phyloP scores from a whole-genome alignment of 2,797 vertebrate species.

The Philypnodon macrostomus region DNA sequence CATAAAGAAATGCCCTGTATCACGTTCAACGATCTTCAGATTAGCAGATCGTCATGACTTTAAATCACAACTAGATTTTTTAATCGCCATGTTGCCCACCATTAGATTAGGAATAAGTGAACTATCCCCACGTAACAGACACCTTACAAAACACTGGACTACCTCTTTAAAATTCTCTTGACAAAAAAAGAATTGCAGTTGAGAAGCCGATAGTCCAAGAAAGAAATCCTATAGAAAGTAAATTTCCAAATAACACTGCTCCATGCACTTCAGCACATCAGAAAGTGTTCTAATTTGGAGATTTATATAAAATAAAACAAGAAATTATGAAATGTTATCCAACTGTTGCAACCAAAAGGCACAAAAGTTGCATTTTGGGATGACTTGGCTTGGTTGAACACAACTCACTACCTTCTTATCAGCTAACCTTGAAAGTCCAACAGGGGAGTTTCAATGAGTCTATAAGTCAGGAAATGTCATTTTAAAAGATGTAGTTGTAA shows the following conservation, averaged over 20 bases:
- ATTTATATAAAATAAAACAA: neutral
- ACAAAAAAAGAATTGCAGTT: neutral
- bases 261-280: conserved; percentile 5
- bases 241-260: conserved; percentile 1
- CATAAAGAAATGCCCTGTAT: too few relatives aligned
- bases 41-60: too few relatives aligned
- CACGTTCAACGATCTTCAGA: too few relatives aligned
- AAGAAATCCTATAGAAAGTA: neutral
- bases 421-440: neutral
- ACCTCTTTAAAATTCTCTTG: neutral
- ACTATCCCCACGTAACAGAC: neutral
- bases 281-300: neutral
- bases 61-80: too few relatives aligned
- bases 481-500: too few relatives aligned
- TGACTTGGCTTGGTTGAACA: too few relatives aligned
- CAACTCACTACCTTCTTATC: neutral
- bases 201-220: neutral
- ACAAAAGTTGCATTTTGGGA: neutral
- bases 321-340: neutral
- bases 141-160: neutral
- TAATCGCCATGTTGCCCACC: too few relatives aligned
- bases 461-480: too few relatives aligned
- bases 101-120: neutral
- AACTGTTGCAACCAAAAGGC: conserved; percentile 1
- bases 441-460: too few relatives aligned